These are phyloP conservation scores for Podiceps cristatus DNA, from an alignment of 2,113 vertebrate genomes.

Conservation along the genomic window DNA sequence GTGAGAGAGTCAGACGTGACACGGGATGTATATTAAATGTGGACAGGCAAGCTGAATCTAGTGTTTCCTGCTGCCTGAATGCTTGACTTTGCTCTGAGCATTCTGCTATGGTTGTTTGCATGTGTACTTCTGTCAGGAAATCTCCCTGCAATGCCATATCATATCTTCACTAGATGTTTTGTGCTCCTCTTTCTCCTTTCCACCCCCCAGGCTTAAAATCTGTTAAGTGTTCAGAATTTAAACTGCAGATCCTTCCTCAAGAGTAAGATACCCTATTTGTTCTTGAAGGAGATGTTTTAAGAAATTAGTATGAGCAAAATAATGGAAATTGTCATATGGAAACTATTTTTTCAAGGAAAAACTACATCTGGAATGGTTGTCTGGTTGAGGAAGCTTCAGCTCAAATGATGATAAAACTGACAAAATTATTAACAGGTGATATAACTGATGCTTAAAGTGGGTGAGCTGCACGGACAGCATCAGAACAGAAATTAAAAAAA, in stretches of 20 bases:
- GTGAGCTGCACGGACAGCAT: neutral
- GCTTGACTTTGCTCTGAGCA: neutral
- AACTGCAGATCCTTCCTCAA: neutral
- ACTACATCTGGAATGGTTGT: neutral
- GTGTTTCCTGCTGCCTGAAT: neutral
- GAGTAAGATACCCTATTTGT: neutral
- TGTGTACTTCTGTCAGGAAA: neutral
- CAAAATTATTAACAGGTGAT: neutral
- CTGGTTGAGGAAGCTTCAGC: neutral
- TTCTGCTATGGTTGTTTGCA: neutral
- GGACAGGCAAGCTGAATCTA: too few species aligned
- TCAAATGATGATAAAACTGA: neutral
- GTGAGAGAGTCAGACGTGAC: neutral
- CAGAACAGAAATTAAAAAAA: neutral
- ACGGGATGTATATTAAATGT: neutral
- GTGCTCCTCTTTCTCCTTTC: neutral
- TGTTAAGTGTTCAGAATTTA: neutral
- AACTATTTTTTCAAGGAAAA: neutral
- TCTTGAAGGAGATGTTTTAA: neutral
- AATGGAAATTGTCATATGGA: neutral
- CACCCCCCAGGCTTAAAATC: neutral
- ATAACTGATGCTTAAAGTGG: neutral
- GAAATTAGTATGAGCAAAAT: neutral
- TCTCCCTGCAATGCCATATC: neutral
- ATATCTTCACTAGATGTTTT: neutral